These are phyloP conservation scores for Cinclus cinclus DNA, from an alignment of 2,113 vertebrate genomes.

Conservation along the genomic window DNA sequence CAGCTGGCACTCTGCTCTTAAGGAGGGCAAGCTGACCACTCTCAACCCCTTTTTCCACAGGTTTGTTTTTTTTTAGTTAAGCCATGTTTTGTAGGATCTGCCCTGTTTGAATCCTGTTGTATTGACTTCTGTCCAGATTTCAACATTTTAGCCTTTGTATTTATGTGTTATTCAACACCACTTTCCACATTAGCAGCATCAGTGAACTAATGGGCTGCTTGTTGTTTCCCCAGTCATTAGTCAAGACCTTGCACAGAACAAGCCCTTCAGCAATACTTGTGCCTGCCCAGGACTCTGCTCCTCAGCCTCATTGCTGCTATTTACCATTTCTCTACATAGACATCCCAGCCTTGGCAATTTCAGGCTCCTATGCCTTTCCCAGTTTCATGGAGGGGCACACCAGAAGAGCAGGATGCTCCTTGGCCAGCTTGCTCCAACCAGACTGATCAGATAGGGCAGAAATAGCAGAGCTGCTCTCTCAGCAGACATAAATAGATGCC, in stretches of 20 bases:
- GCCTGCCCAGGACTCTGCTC: background rate
- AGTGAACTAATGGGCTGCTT: constrained; percentile 18
- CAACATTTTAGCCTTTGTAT: background rate
- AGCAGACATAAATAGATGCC: background rate
- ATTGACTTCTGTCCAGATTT: background rate
- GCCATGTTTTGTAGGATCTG: background rate
- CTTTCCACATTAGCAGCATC: constrained; percentile 26
- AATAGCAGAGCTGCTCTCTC: background rate
- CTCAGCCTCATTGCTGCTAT: background rate
- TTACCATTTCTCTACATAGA: background rate
- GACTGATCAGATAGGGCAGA: background rate
- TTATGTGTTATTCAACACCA: background rate
- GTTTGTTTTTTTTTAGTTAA: background rate
- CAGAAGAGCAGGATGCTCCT: rapidly evolving
- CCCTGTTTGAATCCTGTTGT: background rate
- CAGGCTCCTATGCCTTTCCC: background rate
- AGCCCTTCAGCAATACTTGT: background rate
- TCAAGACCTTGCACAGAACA: background rate
- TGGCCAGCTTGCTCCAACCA: background rate
- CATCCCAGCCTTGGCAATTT: background rate
- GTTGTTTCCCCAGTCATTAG: background rate
- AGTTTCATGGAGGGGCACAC: background rate
- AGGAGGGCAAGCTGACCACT: background rate
- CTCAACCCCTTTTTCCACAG: background rate
- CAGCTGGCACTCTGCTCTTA: background rate